A percentile compares a stretch with the other conserved stretches of the same genome.
Conservation (phyloP, 2,797 vertebrate genomes). For the Urophycis tenuis region DNA sequence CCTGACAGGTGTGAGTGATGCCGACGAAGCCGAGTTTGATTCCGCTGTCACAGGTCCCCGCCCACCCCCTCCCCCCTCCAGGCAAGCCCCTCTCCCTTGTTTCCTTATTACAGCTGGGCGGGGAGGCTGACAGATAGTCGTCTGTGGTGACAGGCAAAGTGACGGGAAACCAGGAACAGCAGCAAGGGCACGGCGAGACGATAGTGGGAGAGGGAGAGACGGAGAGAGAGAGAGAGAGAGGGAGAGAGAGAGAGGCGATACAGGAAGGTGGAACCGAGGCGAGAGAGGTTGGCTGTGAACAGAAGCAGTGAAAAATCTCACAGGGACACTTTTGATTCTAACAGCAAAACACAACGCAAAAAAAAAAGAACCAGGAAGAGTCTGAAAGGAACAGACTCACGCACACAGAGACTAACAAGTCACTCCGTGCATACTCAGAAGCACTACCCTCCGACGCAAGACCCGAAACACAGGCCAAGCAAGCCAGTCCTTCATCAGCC, state of each 20-base stretch:
- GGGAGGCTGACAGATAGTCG: background rate
- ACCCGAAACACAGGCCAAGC: too few species aligned
- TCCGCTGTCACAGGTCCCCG: slow-evolving; percentile 37
- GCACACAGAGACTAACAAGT: too few species aligned
- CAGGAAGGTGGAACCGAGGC: background rate
- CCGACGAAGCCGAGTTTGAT: slow-evolving; percentile 29
- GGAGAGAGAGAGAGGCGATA: background rate
- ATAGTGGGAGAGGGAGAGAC: too few species aligned
- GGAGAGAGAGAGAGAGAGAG: too few species aligned
- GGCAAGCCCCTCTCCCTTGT: background rate
- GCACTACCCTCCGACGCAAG: too few species aligned
- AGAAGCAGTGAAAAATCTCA: background rate
- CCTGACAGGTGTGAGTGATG: slow-evolving; percentile 55
- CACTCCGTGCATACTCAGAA: background rate
- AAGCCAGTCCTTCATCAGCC: background rate
- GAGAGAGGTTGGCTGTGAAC: background rate
- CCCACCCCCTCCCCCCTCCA: background rate
- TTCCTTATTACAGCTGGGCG: background rate
- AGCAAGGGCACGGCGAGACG: background rate
- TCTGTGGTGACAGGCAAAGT: background rate
- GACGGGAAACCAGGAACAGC: background rate
- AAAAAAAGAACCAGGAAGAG: too few species aligned
- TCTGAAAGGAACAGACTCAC: too few species aligned
- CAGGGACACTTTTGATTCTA: background rate
- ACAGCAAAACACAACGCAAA: background rate